Conservation (phyloP, 2,113 vertebrate genomes). For the Leucoraja erinaceus region DNA sequence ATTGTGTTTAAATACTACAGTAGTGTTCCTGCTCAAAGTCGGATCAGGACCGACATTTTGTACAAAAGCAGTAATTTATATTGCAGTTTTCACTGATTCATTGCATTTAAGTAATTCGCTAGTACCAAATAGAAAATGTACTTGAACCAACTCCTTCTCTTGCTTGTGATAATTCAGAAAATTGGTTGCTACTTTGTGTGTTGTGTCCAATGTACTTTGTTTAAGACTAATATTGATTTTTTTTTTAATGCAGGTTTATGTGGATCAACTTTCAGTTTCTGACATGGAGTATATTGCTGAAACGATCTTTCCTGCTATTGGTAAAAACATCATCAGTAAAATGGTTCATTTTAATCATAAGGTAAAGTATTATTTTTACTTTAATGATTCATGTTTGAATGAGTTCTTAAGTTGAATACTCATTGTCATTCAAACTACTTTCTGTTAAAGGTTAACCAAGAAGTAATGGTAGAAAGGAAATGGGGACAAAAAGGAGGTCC, state of each 20-base stretch:
- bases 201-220: background rate
- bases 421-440: background rate
- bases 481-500: slow-evolving; percentile 93
- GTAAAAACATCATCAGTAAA: slow-evolving; percentile 69
- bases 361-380: slow-evolving; percentile 55
- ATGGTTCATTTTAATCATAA: slow-evolving; percentile 92
- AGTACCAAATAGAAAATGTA: background rate
- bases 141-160: background rate
- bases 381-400: background rate
- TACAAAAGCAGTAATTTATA: background rate
- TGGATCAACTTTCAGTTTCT: slow-evolving; percentile 79
- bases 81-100: background rate
- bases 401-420: background rate
- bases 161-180: background rate
- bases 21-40: background rate
- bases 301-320: slow-evolving; percentile 78
- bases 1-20: background rate
- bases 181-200: background rate
- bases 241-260: slow-evolving; percentile 68
- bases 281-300: slow-evolving; percentile 89
- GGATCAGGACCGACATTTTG: too few species aligned
- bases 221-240: background rate
- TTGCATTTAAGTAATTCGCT: background rate
- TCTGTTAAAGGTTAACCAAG: slow-evolving; percentile 69
- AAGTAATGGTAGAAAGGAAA: slow-evolving; percentile 72